A percentile compares a stretch with the other conserved stretches of the same genome.
phyloP scores from a whole-genome alignment of 2,888 invertebrate genomes.

The Hirtodrosophila trivittata region DNA sequence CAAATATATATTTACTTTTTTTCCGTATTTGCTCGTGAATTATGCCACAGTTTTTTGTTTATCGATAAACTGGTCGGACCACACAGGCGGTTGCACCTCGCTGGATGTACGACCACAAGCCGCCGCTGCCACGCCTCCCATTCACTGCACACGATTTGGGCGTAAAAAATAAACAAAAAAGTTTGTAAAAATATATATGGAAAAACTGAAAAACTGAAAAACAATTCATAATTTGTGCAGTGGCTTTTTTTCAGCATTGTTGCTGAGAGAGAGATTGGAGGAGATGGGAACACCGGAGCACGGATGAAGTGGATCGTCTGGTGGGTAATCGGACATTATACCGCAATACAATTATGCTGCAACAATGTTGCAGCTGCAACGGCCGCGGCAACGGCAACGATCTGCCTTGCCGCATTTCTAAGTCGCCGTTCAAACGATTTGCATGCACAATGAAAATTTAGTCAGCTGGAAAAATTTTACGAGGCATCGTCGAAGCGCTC shows the following conservation, averaged over 20 bases:
- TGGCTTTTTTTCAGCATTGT: slow-evolving; percentile 19
- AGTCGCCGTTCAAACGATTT: slow-evolving; percentile 38
- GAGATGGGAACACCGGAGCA: slow-evolving; percentile 11
- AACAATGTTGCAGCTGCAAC: slow-evolving; percentile 55
- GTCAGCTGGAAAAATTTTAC: slow-evolving; percentile 60
- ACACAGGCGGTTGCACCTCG: slow-evolving; percentile 48
- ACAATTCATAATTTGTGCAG: slow-evolving; percentile 58
- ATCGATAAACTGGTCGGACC: slow-evolving; percentile 64
- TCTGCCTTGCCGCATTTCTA: slow-evolving; percentile 9
- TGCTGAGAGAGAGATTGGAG: background rate
- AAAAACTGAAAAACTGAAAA: slow-evolving; percentile 34
- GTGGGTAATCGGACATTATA: slow-evolving; percentile 56
- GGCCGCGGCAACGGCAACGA: slow-evolving; percentile 33
- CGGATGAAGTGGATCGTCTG: slow-evolving; percentile 6
- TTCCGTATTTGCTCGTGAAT: slow-evolving; percentile 16
- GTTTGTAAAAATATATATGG: background rate
- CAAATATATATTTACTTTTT: slow-evolving; percentile 3
- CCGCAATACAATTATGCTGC: slow-evolving; percentile 63
- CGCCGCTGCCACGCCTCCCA: slow-evolving; percentile 51
- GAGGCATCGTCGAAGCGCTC: slow-evolving; percentile 6
- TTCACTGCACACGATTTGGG: slow-evolving; percentile 48
- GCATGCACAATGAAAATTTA: slow-evolving; percentile 68
- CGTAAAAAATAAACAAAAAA: slow-evolving; percentile 3
- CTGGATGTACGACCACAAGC: slow-evolving; percentile 38
- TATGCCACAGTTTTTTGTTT: slow-evolving; percentile 42